Evolutionary conservation across 2,888 invertebrate species (phyloP), one percentile per base, ranked within the genome.

Genomic region (Plebejus argus): DNA sequence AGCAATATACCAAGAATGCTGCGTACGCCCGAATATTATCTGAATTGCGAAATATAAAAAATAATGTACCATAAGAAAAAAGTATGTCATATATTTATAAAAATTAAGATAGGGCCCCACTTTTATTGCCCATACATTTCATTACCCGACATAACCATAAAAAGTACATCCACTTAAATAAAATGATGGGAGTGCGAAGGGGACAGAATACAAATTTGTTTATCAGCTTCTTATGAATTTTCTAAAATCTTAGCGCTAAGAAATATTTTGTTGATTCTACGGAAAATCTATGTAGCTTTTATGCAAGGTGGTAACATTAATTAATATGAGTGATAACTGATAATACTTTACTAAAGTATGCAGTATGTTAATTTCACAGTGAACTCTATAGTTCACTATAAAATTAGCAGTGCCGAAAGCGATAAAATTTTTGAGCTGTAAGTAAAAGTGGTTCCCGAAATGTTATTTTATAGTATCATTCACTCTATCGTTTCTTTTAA

Each of bases 71-170:
- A 74, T 74, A 74, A 49, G 53, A 74, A 28, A 74, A 74, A 74
- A 74, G 74, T 53, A 74, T 74, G 74, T 74, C 74, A 74, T 74
- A 74, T 74, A 74, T 74, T 74, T 74, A 74, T 74, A 74, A 74
- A 74, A 74, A 74, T 74, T 74, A 74, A 74, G 74, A 74, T 74
- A 74, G 74, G 74, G 49, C 49, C 49, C 20, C 28, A 74, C 15
- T 74, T 74, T 74, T 74, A 74, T 74, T 74, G 74, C 74, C 23
- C 74, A 53, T 72, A 72, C 45, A 72, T 74, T 74, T 74, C 74
- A 74, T 74, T 74, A 74, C 49, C 49, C 49, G 74, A 28, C 74
- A 53, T 72, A 72, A 72, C 39, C 72, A 72, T 74, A 74, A 74
- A 72, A 53, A 74, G 53, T 74, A 49, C 74, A 74, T 74, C 20